Percentiles rank a stretch among this genome's conserved stretches.
Evolutionary conservation across 2,888 invertebrate species (phyloP).

Genomic region (Azorinus chamasolen): DNA sequence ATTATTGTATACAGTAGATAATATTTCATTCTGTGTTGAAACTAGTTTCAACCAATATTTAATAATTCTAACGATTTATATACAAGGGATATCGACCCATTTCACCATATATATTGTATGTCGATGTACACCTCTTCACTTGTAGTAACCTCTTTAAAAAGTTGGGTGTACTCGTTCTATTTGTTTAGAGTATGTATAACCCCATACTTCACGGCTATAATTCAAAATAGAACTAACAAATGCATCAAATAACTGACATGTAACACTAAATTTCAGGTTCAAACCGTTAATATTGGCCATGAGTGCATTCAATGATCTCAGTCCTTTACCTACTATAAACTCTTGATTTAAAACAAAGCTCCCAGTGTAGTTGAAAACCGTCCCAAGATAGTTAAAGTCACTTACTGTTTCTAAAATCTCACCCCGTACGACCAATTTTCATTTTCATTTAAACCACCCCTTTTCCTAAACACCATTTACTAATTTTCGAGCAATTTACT

Average conservation of each 20-base stretch:
- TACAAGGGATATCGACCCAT: too few species aligned
- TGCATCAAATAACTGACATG: constrained; percentile 13
- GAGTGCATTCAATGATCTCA: neutral
- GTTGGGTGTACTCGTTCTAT: constrained; percentile 7
- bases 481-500: constrained; percentile 20
- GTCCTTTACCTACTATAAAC: neutral
- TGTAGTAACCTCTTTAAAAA: too few species aligned
- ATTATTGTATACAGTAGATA: too few species aligned
- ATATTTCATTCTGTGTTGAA: too few species aligned
- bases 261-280: neutral
- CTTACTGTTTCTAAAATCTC: constrained; percentile 8
- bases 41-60: too few species aligned
- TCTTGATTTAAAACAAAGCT: neutral
- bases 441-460: neutral
- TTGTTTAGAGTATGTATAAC: neutral
- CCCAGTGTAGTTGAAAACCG: constrained; percentile 1
- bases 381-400: constrained; percentile 11
- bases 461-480: constrained; percentile 24
- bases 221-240: constrained; percentile 7
- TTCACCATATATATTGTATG: too few species aligned
- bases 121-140: too few species aligned
- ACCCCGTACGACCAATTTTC: constrained; percentile 7
- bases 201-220: constrained; percentile 10
- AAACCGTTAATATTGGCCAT: neutral
- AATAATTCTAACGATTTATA: too few species aligned